Base-by-base conservation (phyloP, 2,113 vertebrate genomes). In the Cricetomys ansorgei region DNA sequence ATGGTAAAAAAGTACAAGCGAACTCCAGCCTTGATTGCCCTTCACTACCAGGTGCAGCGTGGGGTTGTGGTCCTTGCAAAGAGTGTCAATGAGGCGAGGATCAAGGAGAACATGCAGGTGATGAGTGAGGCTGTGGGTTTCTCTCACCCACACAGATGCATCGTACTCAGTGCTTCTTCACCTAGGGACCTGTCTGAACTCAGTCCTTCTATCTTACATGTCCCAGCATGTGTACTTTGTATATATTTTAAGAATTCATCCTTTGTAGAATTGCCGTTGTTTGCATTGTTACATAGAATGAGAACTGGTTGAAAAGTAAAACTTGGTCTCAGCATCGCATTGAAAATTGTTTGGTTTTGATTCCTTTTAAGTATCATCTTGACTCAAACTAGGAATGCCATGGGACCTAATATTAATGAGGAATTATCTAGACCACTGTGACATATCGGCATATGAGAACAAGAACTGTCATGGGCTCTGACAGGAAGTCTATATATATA, bases 81-180 rank as follows among this genome's bases (percentile, higher is more conserved):
- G 80, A 96, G 97, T 29, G 93, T 83, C 23, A 96, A 23, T 19
- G 92, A 72, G 70, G 76, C 69, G 4, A 4, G 31, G 9, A 96
- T 98, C 50, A 92, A 94, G 72, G 96, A 98, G 77, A 97, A 97
- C 23, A 15, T 96, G 2, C 73, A 98, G 96, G 97, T 97, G 53
- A 67, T n/a, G 73, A 19, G 53, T 0, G 1, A 48, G 87, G 62
- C 70, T 43, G 8, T 37, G 4, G 43, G 1, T 4, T 25, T 12
- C 37, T n/a, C 37, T 69, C 17, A 16, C 0, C 1, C 5, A 27
- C 50, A 40, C 17, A 6, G 1, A 13, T 31, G 55, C 29, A 29
- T 16, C 0, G 0, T 0, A 7, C 34, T 43, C 55, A 29, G 4
- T 59, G 40, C 57, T 72, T 50, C 53, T 6, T 40, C 31, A 72